Base-by-base conservation (phyloP, 2,888 invertebrate genomes). In the Altica lythri region DNA sequence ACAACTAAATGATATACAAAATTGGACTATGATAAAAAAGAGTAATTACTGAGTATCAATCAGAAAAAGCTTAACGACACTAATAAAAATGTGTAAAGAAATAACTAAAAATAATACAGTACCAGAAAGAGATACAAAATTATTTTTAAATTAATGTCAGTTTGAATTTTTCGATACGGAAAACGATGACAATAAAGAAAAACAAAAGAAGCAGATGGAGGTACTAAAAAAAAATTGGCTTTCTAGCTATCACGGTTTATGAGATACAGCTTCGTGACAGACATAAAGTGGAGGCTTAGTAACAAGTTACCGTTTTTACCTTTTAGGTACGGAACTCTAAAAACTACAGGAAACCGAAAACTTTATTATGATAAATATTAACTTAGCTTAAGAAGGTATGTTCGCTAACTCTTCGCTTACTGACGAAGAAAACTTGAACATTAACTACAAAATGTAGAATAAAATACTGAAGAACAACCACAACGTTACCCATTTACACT, bases 381-480 rank as follows among this genome's bases (percentile, higher is more conserved):
- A 53, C 14, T 52, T 63, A 38, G 67, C 66, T 2, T 65, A 61
- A 46, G 40, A 63, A 32, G 66, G 66, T 14, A 32, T 46, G 13
- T 63, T 65, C 57, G 62, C 65, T 2, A 54, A 56, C 29, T 61
- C 44, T 40, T 62, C 65, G 2, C 55, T 69, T 29, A 68, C 68
- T 4, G 68, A 69, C 42, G 68, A 69, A 53, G 63, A 69, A 45
- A 67, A 68, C 50, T 55, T 51, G n/a, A 61, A 65, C 51, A 53
- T 69, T n/a, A 61, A 61, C 19, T 27, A 16, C 18, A 32, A 17
- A 22, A 44, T 2, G 38, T 44, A 6, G 45, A 53, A n/a, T n/a
- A n/a, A 12, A 16, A 32, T 30, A 29, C 10, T 4, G 4, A 12
- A 9, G 14, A 47, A 14, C 16, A n/a, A 6, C 27, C n/a, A 17